Evolutionary conservation across 2,113 vertebrate species (phyloP).

Genomic region (Chinchilla lanigera): DNA sequence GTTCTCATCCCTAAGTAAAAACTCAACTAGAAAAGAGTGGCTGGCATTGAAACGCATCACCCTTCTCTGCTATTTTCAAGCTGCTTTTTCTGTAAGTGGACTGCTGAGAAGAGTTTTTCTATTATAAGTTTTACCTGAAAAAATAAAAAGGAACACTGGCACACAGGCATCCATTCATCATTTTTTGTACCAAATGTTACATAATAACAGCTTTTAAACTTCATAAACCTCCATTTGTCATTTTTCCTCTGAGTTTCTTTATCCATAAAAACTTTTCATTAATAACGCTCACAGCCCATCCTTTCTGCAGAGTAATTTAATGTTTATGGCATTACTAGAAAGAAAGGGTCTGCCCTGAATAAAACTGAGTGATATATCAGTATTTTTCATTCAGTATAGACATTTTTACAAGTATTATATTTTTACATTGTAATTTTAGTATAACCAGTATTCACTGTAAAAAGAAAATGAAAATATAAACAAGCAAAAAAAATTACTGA

Average conservation of each 20-base stretch:
- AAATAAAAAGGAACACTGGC: not conserved
- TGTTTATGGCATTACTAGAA: not conserved
- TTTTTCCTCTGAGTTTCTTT: not conserved
- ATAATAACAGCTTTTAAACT: not conserved
- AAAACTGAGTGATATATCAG: not conserved
- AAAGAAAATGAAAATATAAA: constrained; percentile 4
- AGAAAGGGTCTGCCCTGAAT: not conserved
- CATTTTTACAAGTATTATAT: not conserved
- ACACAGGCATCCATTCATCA: not conserved
- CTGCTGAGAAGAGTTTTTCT: not conserved
- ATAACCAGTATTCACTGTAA: not conserved
- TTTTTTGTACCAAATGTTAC: not conserved
- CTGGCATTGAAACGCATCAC: not conserved
- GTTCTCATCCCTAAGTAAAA: not conserved
- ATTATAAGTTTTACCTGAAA: not conserved
- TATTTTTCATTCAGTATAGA: not conserved
- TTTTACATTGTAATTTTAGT: not conserved
- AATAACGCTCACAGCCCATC: not conserved
- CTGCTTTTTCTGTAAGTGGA: not conserved
- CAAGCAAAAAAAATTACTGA: not conserved
- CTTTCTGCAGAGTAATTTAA: not conserved
- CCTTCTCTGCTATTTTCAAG: not conserved
- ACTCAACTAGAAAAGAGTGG: not conserved
- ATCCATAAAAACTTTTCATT: not conserved
- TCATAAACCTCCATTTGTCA: not conserved